A percentile compares a stretch with the other conserved stretches of the same genome.
Evolutionary conservation across 2,113 vertebrate species (phyloP).

Genomic region (Origma solitaria): DNA sequence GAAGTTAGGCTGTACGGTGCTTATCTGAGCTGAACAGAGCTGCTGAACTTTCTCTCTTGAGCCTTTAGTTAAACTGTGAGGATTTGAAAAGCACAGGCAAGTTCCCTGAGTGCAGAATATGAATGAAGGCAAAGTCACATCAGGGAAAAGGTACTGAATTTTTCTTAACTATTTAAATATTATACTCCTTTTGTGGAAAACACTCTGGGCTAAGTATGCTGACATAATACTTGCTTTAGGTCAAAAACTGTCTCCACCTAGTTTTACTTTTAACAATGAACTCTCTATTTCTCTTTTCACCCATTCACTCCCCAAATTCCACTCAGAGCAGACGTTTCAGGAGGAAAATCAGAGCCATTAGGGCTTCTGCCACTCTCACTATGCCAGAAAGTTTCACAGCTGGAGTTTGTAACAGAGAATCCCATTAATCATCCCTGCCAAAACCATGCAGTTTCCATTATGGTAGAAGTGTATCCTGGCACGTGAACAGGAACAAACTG

Average conservation of each 20-base stretch:
- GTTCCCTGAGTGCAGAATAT: not conserved
- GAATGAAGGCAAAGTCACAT: not conserved
- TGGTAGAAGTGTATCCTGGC: not conserved
- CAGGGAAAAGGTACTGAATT: not conserved
- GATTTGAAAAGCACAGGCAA: not conserved
- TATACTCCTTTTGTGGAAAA: not conserved
- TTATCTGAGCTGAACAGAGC: constrained; percentile 10
- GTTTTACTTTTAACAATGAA: not conserved
- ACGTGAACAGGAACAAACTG: not conserved
- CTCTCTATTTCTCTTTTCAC: not conserved
- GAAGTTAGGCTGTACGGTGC: not conserved
- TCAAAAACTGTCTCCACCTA: not conserved
- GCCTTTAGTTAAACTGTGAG: not conserved
- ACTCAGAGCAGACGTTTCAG: not conserved
- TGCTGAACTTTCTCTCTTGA: not conserved
- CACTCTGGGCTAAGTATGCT: not conserved
- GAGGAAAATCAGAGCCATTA: not conserved
- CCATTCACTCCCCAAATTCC: not conserved
- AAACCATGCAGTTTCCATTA: not conserved
- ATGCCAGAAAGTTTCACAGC: not conserved
- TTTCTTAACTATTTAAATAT: not conserved
- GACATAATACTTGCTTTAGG: not conserved
- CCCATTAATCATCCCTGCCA: not conserved
- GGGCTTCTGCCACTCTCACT: not conserved
- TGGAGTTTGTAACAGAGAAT: not conserved